Evolutionary conservation across 2,113 vertebrate genomes (phyloP).

Genomic region (Pedetes capensis): DNA sequence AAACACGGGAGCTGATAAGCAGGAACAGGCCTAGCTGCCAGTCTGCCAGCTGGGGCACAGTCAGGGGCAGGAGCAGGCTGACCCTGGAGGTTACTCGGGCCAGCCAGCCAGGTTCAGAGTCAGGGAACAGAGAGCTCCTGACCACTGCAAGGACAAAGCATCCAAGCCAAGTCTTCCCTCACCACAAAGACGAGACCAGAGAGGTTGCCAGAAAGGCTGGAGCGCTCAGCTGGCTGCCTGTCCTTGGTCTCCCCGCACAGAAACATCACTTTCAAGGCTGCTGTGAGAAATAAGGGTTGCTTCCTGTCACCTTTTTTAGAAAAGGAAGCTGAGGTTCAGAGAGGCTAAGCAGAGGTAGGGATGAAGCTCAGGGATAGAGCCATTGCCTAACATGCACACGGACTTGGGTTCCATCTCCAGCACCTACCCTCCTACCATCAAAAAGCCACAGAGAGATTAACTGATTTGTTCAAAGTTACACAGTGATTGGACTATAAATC

Average conservation of each 20-base stretch:
- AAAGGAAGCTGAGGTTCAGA: background rate
- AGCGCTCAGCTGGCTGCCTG: background rate
- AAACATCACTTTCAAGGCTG: background rate
- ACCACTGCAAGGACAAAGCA: background rate
- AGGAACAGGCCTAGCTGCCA: background rate
- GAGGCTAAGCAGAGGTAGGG: background rate
- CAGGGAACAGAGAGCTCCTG: background rate
- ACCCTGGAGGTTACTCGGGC: background rate
- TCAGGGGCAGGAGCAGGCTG: background rate
- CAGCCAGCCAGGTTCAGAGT: background rate
- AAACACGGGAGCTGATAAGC: conserved; percentile 86
- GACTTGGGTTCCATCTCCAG: no score
- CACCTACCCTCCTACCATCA: no score
- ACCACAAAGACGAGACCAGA: background rate
- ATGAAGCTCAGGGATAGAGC: no score
- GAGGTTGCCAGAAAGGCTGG: background rate
- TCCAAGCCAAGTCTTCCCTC: background rate
- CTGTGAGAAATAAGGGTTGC: background rate
- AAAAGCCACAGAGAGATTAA: background rate
- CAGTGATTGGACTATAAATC: background rate
- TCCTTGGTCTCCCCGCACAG: background rate
- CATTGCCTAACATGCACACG: no score
- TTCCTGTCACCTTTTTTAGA: background rate
- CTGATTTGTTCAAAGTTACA: background rate
- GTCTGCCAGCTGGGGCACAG: background rate